Percentiles rank a stretch among this genome's conserved stretches.
Conservation (phyloP, 35 echinoderm and acorn worm genomes). For the Apostichopus parvimensis region DNA sequence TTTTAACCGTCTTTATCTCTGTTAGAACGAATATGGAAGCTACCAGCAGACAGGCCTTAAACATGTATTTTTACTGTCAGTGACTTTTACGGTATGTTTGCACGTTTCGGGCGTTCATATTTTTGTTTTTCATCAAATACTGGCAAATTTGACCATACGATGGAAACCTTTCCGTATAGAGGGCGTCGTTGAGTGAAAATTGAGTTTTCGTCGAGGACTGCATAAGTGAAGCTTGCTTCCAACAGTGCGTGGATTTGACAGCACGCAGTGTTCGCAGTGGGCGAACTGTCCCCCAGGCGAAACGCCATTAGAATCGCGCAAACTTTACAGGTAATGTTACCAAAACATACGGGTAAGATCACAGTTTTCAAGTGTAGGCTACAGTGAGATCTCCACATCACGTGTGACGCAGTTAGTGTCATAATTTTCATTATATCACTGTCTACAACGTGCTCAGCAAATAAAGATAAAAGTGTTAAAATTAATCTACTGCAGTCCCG, state of each 20-base stretch:
- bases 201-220: too few species aligned
- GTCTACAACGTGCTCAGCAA: not conserved
- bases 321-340: conserved; percentile 36
- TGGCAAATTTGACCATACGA: too few species aligned
- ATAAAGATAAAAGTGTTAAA: too few species aligned
- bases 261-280: conserved; percentile 34
- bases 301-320: conserved; percentile 35
- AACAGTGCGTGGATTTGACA: conserved; percentile 39
- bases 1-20: too few species aligned
- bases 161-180: not conserved
- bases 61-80: too few species aligned
- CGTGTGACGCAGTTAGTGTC: not conserved
- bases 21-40: too few species aligned
- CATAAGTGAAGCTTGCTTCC: not conserved
- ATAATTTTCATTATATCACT: not conserved
- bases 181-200: not conserved
- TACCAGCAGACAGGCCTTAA: too few species aligned
- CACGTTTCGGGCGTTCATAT: too few species aligned
- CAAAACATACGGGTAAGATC: conserved; percentile 38
- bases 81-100: too few species aligned
- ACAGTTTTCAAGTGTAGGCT: conserved; percentile 12
- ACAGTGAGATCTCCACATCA: not conserved
- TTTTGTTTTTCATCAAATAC: too few species aligned
- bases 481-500: too few species aligned
- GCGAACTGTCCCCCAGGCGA: conserved; percentile 36